Conservation (phyloP, 2,797 vertebrate genomes). For the Sebastiscus tertius region DNA sequence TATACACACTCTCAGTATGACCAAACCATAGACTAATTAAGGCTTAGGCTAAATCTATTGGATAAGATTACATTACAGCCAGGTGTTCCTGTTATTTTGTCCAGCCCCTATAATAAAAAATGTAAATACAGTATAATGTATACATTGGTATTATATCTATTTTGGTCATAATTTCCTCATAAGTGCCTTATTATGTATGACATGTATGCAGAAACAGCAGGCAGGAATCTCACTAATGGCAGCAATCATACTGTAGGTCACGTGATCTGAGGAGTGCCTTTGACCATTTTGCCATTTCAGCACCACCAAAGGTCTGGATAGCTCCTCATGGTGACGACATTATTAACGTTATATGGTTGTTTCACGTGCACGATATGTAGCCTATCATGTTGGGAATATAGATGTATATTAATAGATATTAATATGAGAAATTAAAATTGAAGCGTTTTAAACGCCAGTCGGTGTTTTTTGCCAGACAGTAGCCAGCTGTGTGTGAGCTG, state of each 20-base stretch:
- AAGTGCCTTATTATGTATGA: not conserved
- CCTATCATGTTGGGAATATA: not conserved
- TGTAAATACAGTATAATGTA: not conserved
- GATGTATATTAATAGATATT: not conserved
- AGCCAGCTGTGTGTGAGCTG: not conserved
- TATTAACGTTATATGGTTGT: not conserved
- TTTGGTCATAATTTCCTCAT: not conserved
- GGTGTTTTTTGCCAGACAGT: not conserved
- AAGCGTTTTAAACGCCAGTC: not conserved
- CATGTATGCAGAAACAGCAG: not conserved
- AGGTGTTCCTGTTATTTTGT: not conserved
- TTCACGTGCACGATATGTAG: not conserved
- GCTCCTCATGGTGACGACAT: conserved; percentile 59
- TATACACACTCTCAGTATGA: not conserved
- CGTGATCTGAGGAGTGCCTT: conserved; percentile 34
- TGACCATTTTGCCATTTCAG: conserved; percentile 66
- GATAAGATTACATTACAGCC: not conserved
- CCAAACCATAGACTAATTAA: not conserved
- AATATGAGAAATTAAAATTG: not conserved
- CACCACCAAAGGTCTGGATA: conserved; percentile 75
- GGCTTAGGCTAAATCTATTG: not conserved
- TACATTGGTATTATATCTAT: not conserved
- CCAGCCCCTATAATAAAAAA: not conserved
- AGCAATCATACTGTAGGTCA: conserved; percentile 21
- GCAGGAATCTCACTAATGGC: not conserved